Evolutionary conservation across 2,797 vertebrate genomes (phyloP).

Genomic region (Atherinosoma microstoma): DNA sequence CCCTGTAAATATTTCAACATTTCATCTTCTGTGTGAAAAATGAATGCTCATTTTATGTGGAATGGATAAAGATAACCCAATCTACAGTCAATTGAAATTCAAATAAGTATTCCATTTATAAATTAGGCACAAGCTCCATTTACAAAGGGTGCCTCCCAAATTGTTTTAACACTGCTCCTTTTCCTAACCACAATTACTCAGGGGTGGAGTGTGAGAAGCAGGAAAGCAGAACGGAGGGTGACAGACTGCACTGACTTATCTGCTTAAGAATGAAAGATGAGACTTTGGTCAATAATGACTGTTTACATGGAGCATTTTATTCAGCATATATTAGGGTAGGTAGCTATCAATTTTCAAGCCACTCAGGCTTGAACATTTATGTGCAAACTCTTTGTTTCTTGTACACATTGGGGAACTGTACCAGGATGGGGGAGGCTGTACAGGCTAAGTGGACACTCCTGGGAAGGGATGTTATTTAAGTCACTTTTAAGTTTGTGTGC

Average conservation of each 20-base stretch:
- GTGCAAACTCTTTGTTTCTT: slow-evolving; percentile 5
- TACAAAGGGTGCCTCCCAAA: slow-evolving; percentile 34
- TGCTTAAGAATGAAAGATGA: slow-evolving; percentile 22
- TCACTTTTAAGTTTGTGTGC: neutral
- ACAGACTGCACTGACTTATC: neutral
- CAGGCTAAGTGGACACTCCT: neutral
- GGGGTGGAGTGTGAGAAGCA: slow-evolving; percentile 8
- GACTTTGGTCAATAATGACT: slow-evolving; percentile 4
- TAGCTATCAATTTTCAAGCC: slow-evolving; percentile 4
- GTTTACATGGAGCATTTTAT: slow-evolving; percentile 23
- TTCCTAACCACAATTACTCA: slow-evolving; percentile 22
- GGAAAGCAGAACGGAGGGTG: neutral
- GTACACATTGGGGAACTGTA: neutral
- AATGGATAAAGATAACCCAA: slow-evolving; percentile 8
- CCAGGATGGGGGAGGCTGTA: neutral
- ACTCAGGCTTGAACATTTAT: slow-evolving; percentile 12
- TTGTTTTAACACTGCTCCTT: slow-evolving; percentile 19
- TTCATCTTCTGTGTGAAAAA: slow-evolving; percentile 6
- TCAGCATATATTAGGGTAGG: slow-evolving; percentile 6
- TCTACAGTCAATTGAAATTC: slow-evolving; percentile 33
- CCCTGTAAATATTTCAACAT: neutral
- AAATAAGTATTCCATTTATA: slow-evolving; percentile 23
- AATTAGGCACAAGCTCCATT: slow-evolving; percentile 41
- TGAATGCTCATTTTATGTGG: neutral
- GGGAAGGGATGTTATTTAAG: neutral